These are phyloP conservation scores for Siniperca chuatsi DNA, from an alignment of 2,113 vertebrate species.

Conservation along the genomic window DNA sequence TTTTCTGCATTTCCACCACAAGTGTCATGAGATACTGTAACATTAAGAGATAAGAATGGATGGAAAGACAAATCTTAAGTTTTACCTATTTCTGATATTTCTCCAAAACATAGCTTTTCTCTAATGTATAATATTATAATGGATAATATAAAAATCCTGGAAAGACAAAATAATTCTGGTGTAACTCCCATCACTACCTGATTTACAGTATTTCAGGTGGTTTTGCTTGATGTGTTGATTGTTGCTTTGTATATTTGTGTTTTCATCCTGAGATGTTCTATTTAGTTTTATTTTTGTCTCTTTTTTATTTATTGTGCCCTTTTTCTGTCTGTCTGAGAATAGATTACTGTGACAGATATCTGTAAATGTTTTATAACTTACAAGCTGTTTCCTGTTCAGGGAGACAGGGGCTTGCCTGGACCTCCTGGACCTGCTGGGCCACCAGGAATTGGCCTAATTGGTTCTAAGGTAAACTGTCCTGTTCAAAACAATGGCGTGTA, in stretches of 20 bases:
- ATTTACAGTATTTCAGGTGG: background rate
- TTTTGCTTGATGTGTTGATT: background rate
- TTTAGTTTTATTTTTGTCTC: background rate
- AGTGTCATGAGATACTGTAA: background rate
- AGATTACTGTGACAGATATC: background rate
- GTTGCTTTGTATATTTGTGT: too few relatives aligned
- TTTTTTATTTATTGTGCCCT: background rate
- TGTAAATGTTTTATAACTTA: background rate
- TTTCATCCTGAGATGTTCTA: background rate
- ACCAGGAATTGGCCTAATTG: slow-evolving; percentile 77
- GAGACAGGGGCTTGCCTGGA: slow-evolving; percentile 85
- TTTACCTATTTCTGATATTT: too few relatives aligned
- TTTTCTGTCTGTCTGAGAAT: background rate
- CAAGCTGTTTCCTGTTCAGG: slow-evolving; percentile 77
- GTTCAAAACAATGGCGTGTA: background rate
- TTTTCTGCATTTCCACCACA: background rate
- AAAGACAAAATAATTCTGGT: background rate
- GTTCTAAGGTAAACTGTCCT: slow-evolving; percentile 84
- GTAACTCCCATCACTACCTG: background rate
- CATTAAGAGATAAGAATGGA: background rate
- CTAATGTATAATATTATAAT: background rate
- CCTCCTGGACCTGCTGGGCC: slow-evolving; percentile 81
- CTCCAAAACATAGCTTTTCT: too few relatives aligned
- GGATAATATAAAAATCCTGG: background rate
- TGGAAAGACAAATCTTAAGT: too few relatives aligned